A percentile compares a stretch with the other conserved stretches of the same genome.
phyloP scores from a whole-genome alignment of 2,888 invertebrate genomes.

The Cylindroiulus punctatus region DNA sequence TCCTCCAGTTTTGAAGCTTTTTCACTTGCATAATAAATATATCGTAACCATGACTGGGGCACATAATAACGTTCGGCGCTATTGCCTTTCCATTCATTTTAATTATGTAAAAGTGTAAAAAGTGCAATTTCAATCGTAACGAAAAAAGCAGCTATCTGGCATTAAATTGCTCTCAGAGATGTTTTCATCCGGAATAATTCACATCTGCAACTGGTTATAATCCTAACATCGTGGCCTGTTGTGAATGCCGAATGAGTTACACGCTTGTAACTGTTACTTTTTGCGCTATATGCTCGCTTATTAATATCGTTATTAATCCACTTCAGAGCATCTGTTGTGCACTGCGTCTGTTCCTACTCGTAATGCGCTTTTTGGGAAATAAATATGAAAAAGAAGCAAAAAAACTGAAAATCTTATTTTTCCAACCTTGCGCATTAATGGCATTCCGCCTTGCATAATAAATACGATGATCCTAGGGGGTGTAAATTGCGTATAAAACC shows the following conservation, averaged over 20 bases:
- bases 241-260: slow-evolving; percentile 33
- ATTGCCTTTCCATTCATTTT: slow-evolving; percentile 3
- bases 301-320: slow-evolving; percentile 22
- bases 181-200: slow-evolving; percentile 26
- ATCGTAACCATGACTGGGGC: background rate
- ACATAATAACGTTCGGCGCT: background rate
- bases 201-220: slow-evolving; percentile 6
- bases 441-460: background rate
- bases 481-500: background rate
- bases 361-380: background rate
- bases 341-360: background rate
- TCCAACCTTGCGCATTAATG: slow-evolving; percentile 6
- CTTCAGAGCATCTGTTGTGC: slow-evolving; percentile 36
- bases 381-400: background rate
- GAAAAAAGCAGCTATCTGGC: background rate
- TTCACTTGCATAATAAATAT: background rate
- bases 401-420: slow-evolving; percentile 28
- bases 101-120: slow-evolving; percentile 30
- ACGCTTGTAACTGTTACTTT: background rate
- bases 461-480: background rate
- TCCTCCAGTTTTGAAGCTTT: background rate
- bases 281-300: background rate
- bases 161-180: slow-evolving; percentile 5
- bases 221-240: background rate
- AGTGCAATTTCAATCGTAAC: background rate